A percentile compares a stretch with the other conserved stretches of the same genome.
These are phyloP conservation scores for Ethmia dodecea DNA, from an alignment of 2,888 invertebrate genomes.

Conservation along the genomic window DNA sequence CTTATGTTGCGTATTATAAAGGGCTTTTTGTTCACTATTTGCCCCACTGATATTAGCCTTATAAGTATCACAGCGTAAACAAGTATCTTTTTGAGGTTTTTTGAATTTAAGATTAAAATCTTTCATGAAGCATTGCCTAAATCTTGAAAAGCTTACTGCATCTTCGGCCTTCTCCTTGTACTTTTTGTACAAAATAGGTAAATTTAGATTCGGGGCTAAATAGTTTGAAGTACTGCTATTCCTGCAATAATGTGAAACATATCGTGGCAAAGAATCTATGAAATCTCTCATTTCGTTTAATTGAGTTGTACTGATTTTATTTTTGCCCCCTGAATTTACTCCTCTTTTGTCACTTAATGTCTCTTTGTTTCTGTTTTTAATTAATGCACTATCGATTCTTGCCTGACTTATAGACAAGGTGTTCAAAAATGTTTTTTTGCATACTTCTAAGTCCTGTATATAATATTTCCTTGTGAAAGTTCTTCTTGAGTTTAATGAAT, in stretches of 20 bases:
- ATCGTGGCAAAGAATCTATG: slow-evolving; percentile 9
- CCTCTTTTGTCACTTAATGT: too few species aligned
- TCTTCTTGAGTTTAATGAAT: too few species aligned
- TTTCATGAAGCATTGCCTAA: slow-evolving; percentile 12
- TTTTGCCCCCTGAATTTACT: too few species aligned
- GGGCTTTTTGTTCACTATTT: slow-evolving; percentile 7
- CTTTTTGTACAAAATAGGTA: slow-evolving; percentile 8
- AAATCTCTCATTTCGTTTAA: too few species aligned
- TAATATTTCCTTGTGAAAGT: too few species aligned
- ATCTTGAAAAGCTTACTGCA: slow-evolving; percentile 8
- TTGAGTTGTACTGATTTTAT: too few species aligned
- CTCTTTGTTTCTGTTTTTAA: too few species aligned
- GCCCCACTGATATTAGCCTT: slow-evolving; percentile 4
- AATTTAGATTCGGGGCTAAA: slow-evolving; percentile 5
- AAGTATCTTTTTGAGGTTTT: slow-evolving; percentile 11
- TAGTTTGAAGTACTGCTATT: slow-evolving; percentile 2
- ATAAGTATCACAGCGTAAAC: slow-evolving; percentile 10
- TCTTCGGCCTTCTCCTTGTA: slow-evolving; percentile 1
- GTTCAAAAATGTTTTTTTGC: too few species aligned
- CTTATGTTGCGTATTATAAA: slow-evolving; percentile 4
- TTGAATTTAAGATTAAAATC: slow-evolving; percentile 16
- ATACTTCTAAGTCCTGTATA: too few species aligned
- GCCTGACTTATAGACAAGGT: too few species aligned
- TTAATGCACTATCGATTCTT: too few species aligned
- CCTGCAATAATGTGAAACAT: slow-evolving; percentile 9